Conservation (phyloP, 2,113 vertebrate species). For the Mellivora capensis region DNA sequence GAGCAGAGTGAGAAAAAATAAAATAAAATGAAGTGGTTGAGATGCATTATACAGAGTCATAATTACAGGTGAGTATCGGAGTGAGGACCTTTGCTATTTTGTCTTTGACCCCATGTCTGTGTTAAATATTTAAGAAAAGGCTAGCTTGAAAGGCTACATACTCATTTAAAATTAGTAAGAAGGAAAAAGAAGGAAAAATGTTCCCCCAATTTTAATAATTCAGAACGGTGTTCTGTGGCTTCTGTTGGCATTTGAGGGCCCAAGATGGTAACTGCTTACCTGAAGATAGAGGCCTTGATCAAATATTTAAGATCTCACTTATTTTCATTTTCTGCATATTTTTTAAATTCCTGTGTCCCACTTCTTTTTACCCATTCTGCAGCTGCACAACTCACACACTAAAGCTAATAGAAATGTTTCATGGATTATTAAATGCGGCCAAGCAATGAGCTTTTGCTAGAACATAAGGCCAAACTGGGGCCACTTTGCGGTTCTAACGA, state of each 20-base stretch:
- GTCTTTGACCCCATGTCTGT: conserved; percentile 42
- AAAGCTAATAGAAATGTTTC: conserved; percentile 64
- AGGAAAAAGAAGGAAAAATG: background rate
- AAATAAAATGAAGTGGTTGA: background rate
- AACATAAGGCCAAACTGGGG: conserved; percentile 59
- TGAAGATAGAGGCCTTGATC: conserved; percentile 59
- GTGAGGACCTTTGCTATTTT: conserved; percentile 31
- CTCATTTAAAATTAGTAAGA: conserved; percentile 43
- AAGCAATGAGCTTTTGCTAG: conserved; percentile 56
- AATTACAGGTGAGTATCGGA: conserved; percentile 25
- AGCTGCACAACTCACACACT: conserved; percentile 27
- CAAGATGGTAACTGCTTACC: conserved; percentile 40
- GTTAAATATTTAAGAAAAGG: conserved; percentile 66
- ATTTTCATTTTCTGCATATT: conserved; percentile 62
- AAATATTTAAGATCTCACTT: conserved; percentile 68
- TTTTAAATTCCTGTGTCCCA: conserved; percentile 15
- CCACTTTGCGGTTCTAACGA: conserved; percentile 51
- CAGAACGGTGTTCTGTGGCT: conserved; percentile 21
- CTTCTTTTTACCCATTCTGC: background rate
- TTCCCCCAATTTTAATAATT: conserved; percentile 61
- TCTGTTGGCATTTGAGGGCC: background rate
- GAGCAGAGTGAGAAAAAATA: background rate
- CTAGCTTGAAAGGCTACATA: conserved; percentile 35
- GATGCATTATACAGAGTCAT: background rate
- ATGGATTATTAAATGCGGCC: conserved; percentile 70